These are phyloP conservation scores for Xestia ashworthii DNA, from an alignment of 2,888 invertebrate species.

Conservation along the genomic window DNA sequence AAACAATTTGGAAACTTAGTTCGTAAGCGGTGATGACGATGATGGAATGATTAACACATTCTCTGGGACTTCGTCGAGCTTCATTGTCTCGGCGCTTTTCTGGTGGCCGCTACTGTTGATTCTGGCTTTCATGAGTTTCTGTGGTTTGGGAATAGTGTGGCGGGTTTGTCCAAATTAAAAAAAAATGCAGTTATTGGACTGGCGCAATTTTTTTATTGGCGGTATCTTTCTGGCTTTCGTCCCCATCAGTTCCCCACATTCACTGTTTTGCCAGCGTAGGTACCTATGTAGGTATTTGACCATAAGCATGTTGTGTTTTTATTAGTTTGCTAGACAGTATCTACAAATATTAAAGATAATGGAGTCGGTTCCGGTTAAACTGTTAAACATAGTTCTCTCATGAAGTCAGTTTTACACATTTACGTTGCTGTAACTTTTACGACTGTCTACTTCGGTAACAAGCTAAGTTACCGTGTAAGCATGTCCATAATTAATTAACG, in stretches of 20 bases:
- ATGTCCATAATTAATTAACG: not conserved
- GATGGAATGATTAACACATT: too few species aligned
- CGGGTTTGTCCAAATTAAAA: too few species aligned
- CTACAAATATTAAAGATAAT: conserved; percentile 17
- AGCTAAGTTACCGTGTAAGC: conserved; percentile 8
- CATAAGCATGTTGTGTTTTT: not conserved
- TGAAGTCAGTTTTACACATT: conserved; percentile 8
- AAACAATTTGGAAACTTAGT: too few species aligned
- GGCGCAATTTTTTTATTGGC: too few species aligned
- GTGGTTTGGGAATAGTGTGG: too few species aligned
- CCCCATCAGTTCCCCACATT: too few species aligned
- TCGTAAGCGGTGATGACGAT: too few species aligned
- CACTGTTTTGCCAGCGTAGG: not conserved
- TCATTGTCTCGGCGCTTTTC: too few species aligned
- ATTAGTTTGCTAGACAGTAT: not conserved
- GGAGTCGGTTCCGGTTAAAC: not conserved
- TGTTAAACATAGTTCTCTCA: conserved; percentile 6
- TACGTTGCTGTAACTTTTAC: conserved; percentile 1
- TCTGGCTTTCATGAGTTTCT: too few species aligned
- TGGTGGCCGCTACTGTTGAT: too few species aligned
- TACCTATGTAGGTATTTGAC: not conserved
- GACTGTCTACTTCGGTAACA: not conserved
- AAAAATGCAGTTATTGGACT: too few species aligned
- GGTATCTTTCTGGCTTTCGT: not conserved
- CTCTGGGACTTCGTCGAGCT: too few species aligned